Percentiles rank a stretch among this genome's conserved stretches.
Conservation (phyloP, 2,888 invertebrate genomes). For the Petrolisthes cinctipes region DNA sequence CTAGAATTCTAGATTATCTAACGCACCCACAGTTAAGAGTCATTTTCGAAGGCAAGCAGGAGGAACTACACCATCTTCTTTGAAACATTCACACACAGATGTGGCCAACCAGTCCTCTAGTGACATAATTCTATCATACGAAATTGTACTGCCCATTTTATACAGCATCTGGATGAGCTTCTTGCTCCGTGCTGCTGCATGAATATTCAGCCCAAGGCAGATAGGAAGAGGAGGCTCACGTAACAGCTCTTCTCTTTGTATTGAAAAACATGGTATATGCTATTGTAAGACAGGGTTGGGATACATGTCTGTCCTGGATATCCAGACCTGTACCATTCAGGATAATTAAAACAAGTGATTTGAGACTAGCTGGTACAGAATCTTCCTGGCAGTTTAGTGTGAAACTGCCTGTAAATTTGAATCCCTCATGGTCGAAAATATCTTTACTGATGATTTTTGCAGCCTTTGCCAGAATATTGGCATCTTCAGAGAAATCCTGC, state of each 20-base stretch:
- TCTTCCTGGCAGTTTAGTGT: conserved; percentile 10
- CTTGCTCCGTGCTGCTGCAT: background rate
- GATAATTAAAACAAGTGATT: conserved; percentile 1
- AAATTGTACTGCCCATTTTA: background rate
- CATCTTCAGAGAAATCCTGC: background rate
- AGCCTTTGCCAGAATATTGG: conserved; percentile 16
- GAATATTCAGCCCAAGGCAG: background rate
- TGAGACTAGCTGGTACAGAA: conserved; percentile 14
- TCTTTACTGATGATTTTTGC: conserved; percentile 7
- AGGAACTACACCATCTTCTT: too few relatives aligned
- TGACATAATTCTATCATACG: too few relatives aligned
- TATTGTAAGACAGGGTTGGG: conserved; percentile 21
- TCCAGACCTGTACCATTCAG: conserved; percentile 13
- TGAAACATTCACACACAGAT: too few relatives aligned
- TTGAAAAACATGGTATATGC: conserved; percentile 13
- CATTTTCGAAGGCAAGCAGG: too few relatives aligned
- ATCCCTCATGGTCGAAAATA: background rate
- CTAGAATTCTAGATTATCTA: too few relatives aligned
- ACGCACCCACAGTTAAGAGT: too few relatives aligned
- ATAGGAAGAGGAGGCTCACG: conserved; percentile 1
- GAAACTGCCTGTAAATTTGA: conserved; percentile 8
- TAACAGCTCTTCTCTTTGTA: background rate
- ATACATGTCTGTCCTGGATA: background rate
- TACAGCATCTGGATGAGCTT: background rate
- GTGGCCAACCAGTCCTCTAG: too few relatives aligned